phyloP scores from a whole-genome alignment of 2,888 invertebrate genomes.

The Heliconius cydno region DNA sequence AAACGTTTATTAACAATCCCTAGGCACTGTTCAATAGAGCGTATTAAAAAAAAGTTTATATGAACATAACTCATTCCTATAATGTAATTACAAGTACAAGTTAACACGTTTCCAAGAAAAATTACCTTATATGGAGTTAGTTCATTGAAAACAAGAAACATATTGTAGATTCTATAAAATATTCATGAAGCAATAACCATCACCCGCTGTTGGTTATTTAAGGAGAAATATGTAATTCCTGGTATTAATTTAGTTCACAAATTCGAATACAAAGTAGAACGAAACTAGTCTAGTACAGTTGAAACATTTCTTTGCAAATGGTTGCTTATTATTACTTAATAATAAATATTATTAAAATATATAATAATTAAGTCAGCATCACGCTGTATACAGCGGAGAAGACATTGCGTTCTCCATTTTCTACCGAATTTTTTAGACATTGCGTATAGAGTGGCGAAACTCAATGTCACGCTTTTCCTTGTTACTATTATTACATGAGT shows the following conservation, averaged over 20 bases:
- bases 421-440: too few relatives aligned
- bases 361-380: too few relatives aligned
- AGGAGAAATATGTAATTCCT: background rate
- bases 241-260: background rate
- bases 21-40: conserved; percentile 30
- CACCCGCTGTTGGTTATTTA: conserved; percentile 37
- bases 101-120: conserved; percentile 46
- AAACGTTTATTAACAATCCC: background rate
- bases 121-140: conserved; percentile 34
- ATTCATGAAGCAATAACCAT: conserved; percentile 45
- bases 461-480: too few relatives aligned
- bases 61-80: conserved; percentile 38
- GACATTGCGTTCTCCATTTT: too few relatives aligned
- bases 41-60: conserved; percentile 31
- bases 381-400: too few relatives aligned
- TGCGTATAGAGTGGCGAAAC: too few relatives aligned
- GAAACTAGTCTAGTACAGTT: too few relatives aligned
- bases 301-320: too few relatives aligned
- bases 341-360: too few relatives aligned
- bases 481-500: too few relatives aligned
- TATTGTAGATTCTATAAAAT: conserved; percentile 26
- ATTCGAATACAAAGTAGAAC: background rate
- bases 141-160: conserved; percentile 44
- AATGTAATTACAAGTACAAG: conserved; percentile 38
- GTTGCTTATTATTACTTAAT: too few relatives aligned